Base-by-base conservation (phyloP, 2,113 vertebrate genomes). In the Odontophorus gujanensis region DNA sequence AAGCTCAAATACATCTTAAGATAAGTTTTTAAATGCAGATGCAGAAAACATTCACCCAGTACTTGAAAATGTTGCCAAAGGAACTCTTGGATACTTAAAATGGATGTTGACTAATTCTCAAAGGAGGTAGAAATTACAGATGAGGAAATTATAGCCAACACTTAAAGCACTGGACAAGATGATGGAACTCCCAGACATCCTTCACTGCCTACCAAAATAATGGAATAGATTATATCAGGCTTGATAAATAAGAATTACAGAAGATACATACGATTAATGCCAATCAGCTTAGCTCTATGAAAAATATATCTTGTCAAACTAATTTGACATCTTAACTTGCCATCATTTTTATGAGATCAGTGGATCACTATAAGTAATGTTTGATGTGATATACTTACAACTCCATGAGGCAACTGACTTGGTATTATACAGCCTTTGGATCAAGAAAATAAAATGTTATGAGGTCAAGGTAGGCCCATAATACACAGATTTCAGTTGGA, bases 241-340 rank as follows among this genome's bases (percentile, higher is more conserved):
- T 89, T 85, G 79, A 82, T 91, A 91, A 91, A 87, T 75, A 85
- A 18, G 42, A 94, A 87, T 66, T 85, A 87, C 50, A 74, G 82
- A 42, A 80, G 24, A 89, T 42, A 83, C 24, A 66, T 19, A 57
- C 32, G 36, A 89, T 93, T 85, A 71, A 96, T 34, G 3, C 34
- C 45, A 63, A 85, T 80, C 79, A 82, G 10, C 36, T 82, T 65
- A 72, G 30, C 36, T 85, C 89, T 74, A 90, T 55, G 82, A 85
- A 90, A 85, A 87, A 87, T 50, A 85, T 76, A 69, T 91, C 67
- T 85, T 92, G 45, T 66, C 78, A 80, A 68, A 87, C 57, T 69
- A 82, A 73, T 30, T 40, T 87, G 62, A 68, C 79, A 77, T 76
- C 50, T 79, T 78, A 81, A 76, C 32, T 34, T 89, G 67, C 57